Conservation (phyloP, 2,797 vertebrate species). For the Sylvilagus floridanus region DNA sequence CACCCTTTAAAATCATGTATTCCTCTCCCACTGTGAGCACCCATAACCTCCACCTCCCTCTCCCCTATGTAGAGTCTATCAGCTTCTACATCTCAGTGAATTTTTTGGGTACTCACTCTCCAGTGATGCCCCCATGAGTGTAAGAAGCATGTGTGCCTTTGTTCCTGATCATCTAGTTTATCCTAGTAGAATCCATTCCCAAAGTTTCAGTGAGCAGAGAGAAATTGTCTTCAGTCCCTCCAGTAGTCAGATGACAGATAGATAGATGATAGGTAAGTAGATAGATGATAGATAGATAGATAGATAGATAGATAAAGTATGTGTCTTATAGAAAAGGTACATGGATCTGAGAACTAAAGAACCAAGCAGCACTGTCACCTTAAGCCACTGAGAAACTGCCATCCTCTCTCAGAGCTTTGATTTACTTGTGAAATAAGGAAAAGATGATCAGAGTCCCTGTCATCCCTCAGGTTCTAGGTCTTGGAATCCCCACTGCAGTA, state of each 20-base stretch:
- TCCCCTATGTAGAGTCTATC: background rate
- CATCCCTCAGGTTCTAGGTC: background rate
- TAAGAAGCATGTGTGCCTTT: background rate
- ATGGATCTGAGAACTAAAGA: background rate
- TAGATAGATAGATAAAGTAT: background rate
- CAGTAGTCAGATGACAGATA: background rate
- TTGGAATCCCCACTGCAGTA: constrained; percentile 6
- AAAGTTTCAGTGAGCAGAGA: background rate
- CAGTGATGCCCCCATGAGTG: background rate
- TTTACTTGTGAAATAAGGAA: constrained; percentile 24
- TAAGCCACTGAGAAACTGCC: background rate
- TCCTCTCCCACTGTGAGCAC: background rate
- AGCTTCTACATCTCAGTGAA: background rate
- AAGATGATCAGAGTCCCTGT: background rate
- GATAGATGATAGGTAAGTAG: background rate
- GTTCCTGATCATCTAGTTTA: background rate
- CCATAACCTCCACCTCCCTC: background rate
- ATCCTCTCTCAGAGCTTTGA: background rate
- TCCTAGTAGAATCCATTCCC: background rate
- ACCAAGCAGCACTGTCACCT: background rate
- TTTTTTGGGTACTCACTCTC: background rate
- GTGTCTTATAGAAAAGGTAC: background rate
- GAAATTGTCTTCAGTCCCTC: background rate
- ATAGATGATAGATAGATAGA: background rate
- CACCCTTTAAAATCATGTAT: too few species aligned